These are phyloP conservation scores for Trididemnum clinides DNA, from an alignment of 23 tunicate species.

Conservation along the genomic window DNA sequence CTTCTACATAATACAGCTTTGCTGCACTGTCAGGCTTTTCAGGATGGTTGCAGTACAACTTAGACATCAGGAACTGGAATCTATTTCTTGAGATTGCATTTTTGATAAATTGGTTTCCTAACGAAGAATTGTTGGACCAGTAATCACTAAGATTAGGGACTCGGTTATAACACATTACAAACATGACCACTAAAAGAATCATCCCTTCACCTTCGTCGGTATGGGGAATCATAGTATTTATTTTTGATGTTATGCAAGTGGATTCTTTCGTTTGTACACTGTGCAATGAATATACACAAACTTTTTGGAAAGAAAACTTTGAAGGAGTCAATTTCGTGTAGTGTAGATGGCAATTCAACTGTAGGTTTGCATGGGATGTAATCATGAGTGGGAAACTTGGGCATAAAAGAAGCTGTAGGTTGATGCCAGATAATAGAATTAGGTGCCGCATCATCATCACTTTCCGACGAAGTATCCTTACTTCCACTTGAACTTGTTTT, in stretches of 20 bases:
- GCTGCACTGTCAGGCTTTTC: slow-evolving; percentile 28
- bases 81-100: slow-evolving; percentile 25
- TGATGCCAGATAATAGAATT: neutral
- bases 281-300: slow-evolving; percentile 22
- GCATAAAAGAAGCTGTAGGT: neutral
- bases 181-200: slow-evolving; percentile 14
- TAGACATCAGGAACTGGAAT: slow-evolving; percentile 12
- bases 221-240: slow-evolving; percentile 25
- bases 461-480: slow-evolving; percentile 14
- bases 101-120: slow-evolving; percentile 25
- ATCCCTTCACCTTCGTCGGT: slow-evolving; percentile 20
- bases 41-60: slow-evolving; percentile 20
- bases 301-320: slow-evolving; percentile 24
- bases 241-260: slow-evolving; percentile 9
- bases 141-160: slow-evolving; percentile 26
- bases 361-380: neutral
- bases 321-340: slow-evolving; percentile 19
- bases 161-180: slow-evolving; percentile 20
- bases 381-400: slow-evolving; percentile 22
- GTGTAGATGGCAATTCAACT: slow-evolving; percentile 20
- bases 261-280: slow-evolving; percentile 29
- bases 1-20: slow-evolving; percentile 22
- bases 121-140: slow-evolving; percentile 18
- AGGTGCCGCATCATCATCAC: slow-evolving; percentile 15
- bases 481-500: slow-evolving; percentile 20